Evolutionary conservation across 2,888 invertebrate genomes (phyloP), one percentile per base, ranked within the genome.

Genomic region (Spialia ferax): DNA sequence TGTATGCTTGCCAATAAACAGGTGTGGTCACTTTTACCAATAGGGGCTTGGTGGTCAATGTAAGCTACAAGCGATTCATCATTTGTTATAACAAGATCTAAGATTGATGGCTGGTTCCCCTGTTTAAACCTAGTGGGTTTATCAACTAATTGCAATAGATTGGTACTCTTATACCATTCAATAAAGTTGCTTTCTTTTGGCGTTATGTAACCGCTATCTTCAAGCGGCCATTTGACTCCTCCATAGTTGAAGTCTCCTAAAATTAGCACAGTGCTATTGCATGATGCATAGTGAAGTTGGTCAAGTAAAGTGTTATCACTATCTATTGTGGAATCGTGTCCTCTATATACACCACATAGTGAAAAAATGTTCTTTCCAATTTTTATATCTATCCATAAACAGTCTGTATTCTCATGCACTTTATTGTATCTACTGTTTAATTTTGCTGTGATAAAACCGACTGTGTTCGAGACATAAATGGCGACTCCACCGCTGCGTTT

Each of bases 31-130:
- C 15, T 38, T 38, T 38, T 38, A 38, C 38, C 1, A 5, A 38
- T 38, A 15, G 38, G 38, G 38, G 32, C 38, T n/a, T 38, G 38
- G 38, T 38, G 38, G n/a, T 38, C n/a, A 38, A 38, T 38, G 38
- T n/a, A 38, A 15, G 38, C 38, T 38, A 38, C n/a, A 38, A 38
- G 15, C 3, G 38, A 38, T 38, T 38, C 38, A 38, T 38, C 38
- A 38, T 38, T 38, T 38, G 38, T 38, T 38, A 38, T 2, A 2
- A 38, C n/a, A 38, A 38, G 38, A 38, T 38, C 38, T 38, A n/a
- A 38, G 38, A 38, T 15, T n/a, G 38, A 38, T 38, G 38, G 38
- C 15, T 38, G 38, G 38, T 38, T 38, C n/a, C 38, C 38, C 15
- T 38, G 38, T 5, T 15, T 38, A 38, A 38, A 38, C 5, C 38